phyloP scores from a whole-genome alignment of 2,113 vertebrate species.

The Arizona elegans region DNA sequence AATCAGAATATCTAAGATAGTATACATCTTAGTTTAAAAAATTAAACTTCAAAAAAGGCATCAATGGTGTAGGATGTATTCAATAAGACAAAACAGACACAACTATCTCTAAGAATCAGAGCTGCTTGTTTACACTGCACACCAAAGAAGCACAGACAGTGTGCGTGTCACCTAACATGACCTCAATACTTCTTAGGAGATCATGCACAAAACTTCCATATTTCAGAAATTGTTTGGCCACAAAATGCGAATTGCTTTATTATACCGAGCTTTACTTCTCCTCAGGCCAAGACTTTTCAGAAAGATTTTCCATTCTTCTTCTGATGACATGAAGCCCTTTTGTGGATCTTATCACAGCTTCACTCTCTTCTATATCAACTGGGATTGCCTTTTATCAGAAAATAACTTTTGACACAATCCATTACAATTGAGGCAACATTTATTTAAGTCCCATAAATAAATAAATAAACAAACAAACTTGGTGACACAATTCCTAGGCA shows the following conservation, averaged over 20 bases:
- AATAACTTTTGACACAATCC: background rate
- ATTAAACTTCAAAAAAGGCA: background rate
- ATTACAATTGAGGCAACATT: background rate
- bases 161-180: too few species aligned
- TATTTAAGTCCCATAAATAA: background rate
- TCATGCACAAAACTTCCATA: background rate
- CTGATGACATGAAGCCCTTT: constrained; percentile 2
- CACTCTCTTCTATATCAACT: background rate
- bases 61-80: background rate
- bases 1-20: background rate
- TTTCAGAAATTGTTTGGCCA: background rate
- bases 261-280: constrained; percentile 1
- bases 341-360: constrained; percentile 14
- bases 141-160: background rate
- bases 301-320: constrained; percentile 8
- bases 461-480: background rate
- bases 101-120: background rate
- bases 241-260: background rate
- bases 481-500: constrained; percentile 6
- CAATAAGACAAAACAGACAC: background rate
- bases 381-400: constrained; percentile 24
- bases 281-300: constrained; percentile 19
- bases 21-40: background rate
- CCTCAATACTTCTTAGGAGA: background rate
- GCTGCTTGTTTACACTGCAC: background rate